Conservation (phyloP, 2,113 vertebrate species). For the Trematomus loennbergii region DNA sequence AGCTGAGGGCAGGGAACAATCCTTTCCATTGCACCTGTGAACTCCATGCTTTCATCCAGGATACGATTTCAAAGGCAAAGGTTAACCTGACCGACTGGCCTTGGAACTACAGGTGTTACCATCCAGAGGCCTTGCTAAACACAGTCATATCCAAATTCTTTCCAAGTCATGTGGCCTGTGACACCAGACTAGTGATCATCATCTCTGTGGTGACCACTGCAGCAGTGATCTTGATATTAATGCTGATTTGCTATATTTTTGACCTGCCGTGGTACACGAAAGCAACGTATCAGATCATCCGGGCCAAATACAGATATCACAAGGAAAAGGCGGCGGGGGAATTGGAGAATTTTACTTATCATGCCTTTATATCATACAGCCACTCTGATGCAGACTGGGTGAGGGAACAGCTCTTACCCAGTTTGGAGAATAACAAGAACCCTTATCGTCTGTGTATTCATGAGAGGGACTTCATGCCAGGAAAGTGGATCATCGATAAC, state of each 20-base stretch:
- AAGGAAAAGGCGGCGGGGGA: constrained; percentile 62
- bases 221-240: constrained; percentile 60
- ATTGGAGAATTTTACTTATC: constrained; percentile 72
- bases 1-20: constrained; percentile 86
- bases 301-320: constrained; percentile 82
- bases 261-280: constrained; percentile 86
- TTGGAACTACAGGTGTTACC: constrained; percentile 85
- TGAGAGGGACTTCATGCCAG: constrained; percentile 89
- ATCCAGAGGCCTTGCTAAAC: constrained; percentile 83
- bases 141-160: constrained; percentile 79
- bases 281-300: constrained; percentile 84
- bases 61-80: constrained; percentile 65
- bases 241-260: constrained; percentile 85
- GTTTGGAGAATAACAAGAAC: constrained; percentile 82
- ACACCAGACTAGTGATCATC: constrained; percentile 83
- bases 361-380: constrained; percentile 91
- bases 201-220: constrained; percentile 82
- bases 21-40: constrained; percentile 91
- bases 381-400: constrained; percentile 88
- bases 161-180: constrained; percentile 80
- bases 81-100: constrained; percentile 87
- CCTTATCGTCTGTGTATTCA: constrained; percentile 89
- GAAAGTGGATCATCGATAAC: constrained; percentile 91
- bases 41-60: constrained; percentile 84
- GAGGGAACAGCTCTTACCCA: constrained; percentile 81